Base-by-base conservation (phyloP, 2,797 vertebrate genomes). In the Cyprinella venusta region DNA sequence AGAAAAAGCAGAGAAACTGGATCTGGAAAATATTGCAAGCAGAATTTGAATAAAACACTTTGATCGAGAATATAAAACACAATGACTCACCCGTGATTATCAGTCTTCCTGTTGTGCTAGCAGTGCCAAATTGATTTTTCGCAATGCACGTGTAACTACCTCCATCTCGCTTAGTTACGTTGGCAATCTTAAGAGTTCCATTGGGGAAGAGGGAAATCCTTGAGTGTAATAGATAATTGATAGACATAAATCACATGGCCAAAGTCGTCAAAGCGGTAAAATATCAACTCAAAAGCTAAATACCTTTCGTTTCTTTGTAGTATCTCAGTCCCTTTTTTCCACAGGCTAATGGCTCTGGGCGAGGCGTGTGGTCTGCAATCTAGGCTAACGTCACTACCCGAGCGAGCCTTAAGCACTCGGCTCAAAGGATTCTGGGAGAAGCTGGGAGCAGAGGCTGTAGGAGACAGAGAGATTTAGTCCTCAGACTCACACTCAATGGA, bases 291-390 rank as follows among this genome's bases (percentile, higher is more conserved):
- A 15, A n/a, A 61, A 71, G 38, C 21, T 9, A 71, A 71, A 63
- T 97, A 99, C 97, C 97, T 97, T 94, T 96, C 96, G 85, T 88
- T 96, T 92, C 94, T 94, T 78, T 93, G 97, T 84, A 99, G 92
- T 84, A 95, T 91, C 89, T 94, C 93, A 76, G 93, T 95, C 89
- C 96, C 96, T 93, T 95, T 98, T 93, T 96, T 98, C 97, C 97
- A 99, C 87, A 95, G 92, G 88, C 92, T 95, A 89, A 93, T 94
- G 56, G 97, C 96, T 92, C 93, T 95, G 80, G 97, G 97, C 59
- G 96, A 97, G 88, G 97, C 97, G 93, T 94, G 95, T 78, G 97
- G 97, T 90, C 95, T 96, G 93, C 97, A 99, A 90, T 97, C 96
- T 89, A 99, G 94, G 90, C 92, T 95, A 90, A 97, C 97, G 88